Percentiles rank a stretch among this genome's conserved stretches.
Conservation (phyloP, 2,113 vertebrate species). For the Notiomystis cincta region DNA sequence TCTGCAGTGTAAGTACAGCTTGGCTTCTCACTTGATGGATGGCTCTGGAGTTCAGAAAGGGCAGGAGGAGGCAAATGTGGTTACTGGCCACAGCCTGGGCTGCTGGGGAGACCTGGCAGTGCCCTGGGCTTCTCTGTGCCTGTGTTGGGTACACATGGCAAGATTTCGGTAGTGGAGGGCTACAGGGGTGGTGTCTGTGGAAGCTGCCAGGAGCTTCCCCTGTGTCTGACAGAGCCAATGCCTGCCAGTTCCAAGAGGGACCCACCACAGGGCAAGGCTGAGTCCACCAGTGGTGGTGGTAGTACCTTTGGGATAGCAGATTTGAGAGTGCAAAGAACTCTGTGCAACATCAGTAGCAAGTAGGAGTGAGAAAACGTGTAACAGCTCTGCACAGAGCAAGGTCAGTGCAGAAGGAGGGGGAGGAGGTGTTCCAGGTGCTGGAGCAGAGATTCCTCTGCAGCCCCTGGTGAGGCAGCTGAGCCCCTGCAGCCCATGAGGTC, state of each 20-base stretch:
- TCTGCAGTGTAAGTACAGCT: neutral
- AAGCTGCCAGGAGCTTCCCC: neutral
- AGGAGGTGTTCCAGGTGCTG: neutral
- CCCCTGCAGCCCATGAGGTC: neutral
- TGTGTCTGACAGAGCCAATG: rapidly evolving
- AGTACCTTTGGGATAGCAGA: neutral
- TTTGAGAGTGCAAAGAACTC: neutral
- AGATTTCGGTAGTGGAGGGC: neutral
- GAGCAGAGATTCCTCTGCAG: neutral
- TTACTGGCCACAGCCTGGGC: neutral
- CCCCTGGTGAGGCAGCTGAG: neutral
- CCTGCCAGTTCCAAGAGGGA: neutral
- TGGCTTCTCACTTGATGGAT: neutral
- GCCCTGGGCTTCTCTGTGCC: neutral
- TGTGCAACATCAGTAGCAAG: too few species aligned
- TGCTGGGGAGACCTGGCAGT: neutral
- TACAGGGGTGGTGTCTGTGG: neutral
- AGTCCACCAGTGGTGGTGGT: too few species aligned
- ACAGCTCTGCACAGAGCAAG: neutral
- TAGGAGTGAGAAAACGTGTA: neutral
- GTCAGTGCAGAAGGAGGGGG: neutral
- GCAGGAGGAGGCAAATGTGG: neutral
- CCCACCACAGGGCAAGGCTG: neutral
- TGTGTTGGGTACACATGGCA: rapidly evolving
- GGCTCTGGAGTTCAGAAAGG: neutral